A percentile compares a stretch with the other conserved stretches of the same genome.
Conservation (phyloP, 2,888 invertebrate genomes). For the Hyalella azteca region DNA sequence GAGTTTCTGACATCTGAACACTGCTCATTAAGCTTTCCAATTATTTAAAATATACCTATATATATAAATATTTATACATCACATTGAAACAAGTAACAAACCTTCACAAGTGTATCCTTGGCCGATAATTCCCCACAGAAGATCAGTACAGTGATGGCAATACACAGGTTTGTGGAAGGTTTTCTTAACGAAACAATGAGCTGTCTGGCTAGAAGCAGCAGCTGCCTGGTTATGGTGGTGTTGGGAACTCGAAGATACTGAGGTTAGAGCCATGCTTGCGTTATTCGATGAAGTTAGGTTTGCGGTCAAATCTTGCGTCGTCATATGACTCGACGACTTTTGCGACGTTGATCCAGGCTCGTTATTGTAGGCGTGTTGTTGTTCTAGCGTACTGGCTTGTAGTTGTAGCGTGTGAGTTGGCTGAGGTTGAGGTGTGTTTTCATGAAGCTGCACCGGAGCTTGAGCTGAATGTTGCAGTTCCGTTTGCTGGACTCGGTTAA, state of each 20-base stretch:
- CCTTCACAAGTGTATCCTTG: constrained; percentile 99
- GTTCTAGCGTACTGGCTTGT: constrained; percentile 11
- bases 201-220: constrained; percentile 63
- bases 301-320: not conserved
- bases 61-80: not conserved
- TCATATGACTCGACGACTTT: not conserved
- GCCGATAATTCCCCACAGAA: constrained; percentile 99
- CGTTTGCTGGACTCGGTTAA: constrained; percentile 19
- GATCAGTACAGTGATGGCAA: constrained; percentile 99
- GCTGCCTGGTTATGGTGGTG: constrained; percentile 54
- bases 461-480: constrained; percentile 12
- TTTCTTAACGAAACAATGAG: constrained; percentile 99
- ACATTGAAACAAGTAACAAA: constrained; percentile 66
- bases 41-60: constrained; percentile 21
- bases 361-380: not conserved
- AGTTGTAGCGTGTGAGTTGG: not conserved
- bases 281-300: not conserved
- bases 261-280: not conserved
- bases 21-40: not conserved
- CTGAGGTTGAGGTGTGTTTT: not conserved
- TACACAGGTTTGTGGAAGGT: constrained; percentile 99
- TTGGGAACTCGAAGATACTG: not conserved
- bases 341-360: not conserved
- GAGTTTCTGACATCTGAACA: not conserved
- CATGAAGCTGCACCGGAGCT: constrained; percentile 4